phyloP scores from a whole-genome alignment of 2,113 vertebrate genomes.

The Nerophis ophidion region DNA sequence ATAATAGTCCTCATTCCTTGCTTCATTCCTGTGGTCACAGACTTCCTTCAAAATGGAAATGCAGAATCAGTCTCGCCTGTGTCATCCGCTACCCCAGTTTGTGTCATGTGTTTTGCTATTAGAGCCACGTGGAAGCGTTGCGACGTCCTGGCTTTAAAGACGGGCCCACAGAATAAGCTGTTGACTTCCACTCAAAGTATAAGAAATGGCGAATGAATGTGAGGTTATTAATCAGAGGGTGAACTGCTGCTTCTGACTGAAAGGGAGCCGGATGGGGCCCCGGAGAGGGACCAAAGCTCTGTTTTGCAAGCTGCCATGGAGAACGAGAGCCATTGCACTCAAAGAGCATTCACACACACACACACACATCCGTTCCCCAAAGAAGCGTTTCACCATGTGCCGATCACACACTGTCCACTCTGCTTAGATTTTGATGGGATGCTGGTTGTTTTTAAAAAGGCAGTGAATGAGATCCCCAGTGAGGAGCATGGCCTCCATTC shows the following conservation, averaged over 20 bases:
- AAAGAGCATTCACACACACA: slow-evolving; percentile 9
- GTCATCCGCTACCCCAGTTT: not conserved
- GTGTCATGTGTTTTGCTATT: slow-evolving; percentile 5
- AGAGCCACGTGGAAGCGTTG: slow-evolving; percentile 50
- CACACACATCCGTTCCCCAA: slow-evolving; percentile 45
- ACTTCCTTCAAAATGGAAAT: slow-evolving; percentile 14
- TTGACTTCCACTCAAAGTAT: slow-evolving; percentile 7
- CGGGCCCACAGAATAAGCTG: slow-evolving; percentile 28
- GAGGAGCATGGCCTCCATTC: slow-evolving; percentile 40
- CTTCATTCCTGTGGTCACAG: slow-evolving; percentile 51
- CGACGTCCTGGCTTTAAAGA: slow-evolving; percentile 42
- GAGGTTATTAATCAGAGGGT: slow-evolving; percentile 16
- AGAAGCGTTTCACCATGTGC: slow-evolving; percentile 28
- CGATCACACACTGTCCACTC: slow-evolving; percentile 26
- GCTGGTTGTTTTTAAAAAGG: slow-evolving; percentile 15
- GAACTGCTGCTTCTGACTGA: slow-evolving; percentile 8
- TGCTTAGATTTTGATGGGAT: slow-evolving; percentile 31
- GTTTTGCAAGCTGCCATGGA: slow-evolving; percentile 13
- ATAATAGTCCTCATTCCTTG: slow-evolving; percentile 40
- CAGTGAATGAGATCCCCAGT: slow-evolving; percentile 41
- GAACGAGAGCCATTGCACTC: slow-evolving; percentile 6
- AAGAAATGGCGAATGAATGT: slow-evolving; percentile 12
- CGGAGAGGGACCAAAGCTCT: slow-evolving; percentile 14
- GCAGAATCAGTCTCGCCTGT: not conserved
- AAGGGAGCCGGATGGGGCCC: slow-evolving; percentile 19